Conservation (phyloP, 2,888 invertebrate species). For the Trichacis sp. region DNA sequence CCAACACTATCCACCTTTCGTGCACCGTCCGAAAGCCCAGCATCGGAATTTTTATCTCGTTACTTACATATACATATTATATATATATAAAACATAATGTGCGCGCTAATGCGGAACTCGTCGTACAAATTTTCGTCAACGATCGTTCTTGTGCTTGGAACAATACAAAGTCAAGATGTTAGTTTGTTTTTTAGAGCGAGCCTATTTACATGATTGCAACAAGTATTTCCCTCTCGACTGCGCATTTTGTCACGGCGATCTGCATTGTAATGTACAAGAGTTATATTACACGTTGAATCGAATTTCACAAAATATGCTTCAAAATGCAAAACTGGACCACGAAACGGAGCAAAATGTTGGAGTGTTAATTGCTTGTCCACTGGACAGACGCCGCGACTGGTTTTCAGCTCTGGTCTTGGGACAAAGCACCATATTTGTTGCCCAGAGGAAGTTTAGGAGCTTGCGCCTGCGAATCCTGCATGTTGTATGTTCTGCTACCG, state of each 20-base stretch:
- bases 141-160: slow-evolving; percentile 20
- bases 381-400: slow-evolving; percentile 48
- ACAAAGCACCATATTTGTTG: slow-evolving; percentile 76
- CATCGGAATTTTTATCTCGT: slow-evolving; percentile 52
- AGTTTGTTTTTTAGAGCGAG: not conserved
- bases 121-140: not conserved
- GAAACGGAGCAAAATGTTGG: slow-evolving; percentile 64
- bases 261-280: slow-evolving; percentile 14
- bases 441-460: slow-evolving; percentile 73
- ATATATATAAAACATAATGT: slow-evolving; percentile 1
- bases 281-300: slow-evolving; percentile 45
- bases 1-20: slow-evolving; percentile 35
- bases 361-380: slow-evolving; percentile 58
- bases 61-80: slow-evolving; percentile 26
- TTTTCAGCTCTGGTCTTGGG: slow-evolving; percentile 72
- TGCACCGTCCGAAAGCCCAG: slow-evolving; percentile 63
- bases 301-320: slow-evolving; percentile 55
- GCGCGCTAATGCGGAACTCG: not conserved
- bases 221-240: not conserved
- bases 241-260: slow-evolving; percentile 5
- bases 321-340: slow-evolving; percentile 60
- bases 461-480: slow-evolving; percentile 68
- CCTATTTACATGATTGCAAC: not conserved
- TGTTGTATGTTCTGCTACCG: slow-evolving; percentile 70
- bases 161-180: not conserved